These are phyloP conservation scores for Lutjanus argentimaculatus DNA, from an alignment of 2,797 vertebrate genomes.

Conservation along the genomic window DNA sequence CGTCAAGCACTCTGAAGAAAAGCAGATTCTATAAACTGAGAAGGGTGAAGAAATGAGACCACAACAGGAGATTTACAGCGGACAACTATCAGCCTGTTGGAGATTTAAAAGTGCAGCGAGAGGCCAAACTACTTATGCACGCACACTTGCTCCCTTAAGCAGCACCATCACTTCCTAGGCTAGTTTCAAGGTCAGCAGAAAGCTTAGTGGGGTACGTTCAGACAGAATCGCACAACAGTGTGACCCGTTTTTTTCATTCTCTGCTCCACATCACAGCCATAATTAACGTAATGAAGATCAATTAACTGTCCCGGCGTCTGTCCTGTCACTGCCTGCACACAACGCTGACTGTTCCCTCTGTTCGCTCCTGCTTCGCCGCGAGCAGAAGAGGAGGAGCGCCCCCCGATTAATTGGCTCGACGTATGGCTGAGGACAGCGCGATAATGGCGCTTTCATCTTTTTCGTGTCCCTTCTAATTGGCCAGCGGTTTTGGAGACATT, in stretches of 20 bases:
- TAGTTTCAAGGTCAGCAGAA: slow-evolving; percentile 78
- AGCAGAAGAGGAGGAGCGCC: slow-evolving; percentile 22
- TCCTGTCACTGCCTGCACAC: slow-evolving; percentile 60
- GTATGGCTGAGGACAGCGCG: slow-evolving; percentile 48
- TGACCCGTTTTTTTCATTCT: slow-evolving; percentile 71
- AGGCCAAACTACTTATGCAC: slow-evolving; percentile 24
- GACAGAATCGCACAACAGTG: slow-evolving; percentile 44
- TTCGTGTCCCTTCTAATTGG: slow-evolving; percentile 73
- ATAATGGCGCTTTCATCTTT: slow-evolving; percentile 76
- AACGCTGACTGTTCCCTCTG: slow-evolving; percentile 36
- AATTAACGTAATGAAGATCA: slow-evolving; percentile 89
- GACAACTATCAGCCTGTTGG: not conserved
- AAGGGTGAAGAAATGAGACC: not conserved
- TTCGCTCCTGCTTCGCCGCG: slow-evolving; percentile 8
- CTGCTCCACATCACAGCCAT: slow-evolving; percentile 73
- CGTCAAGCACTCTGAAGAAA: not conserved
- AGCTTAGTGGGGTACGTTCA: slow-evolving; percentile 47
- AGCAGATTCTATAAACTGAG: slow-evolving; percentile 7
- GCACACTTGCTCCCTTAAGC: slow-evolving; percentile 30
- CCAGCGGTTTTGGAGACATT: slow-evolving; percentile 49
- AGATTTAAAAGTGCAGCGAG: slow-evolving; percentile 32
- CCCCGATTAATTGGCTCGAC: slow-evolving; percentile 69
- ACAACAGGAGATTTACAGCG: not conserved
- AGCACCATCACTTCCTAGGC: slow-evolving; percentile 28
- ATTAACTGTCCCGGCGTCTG: slow-evolving; percentile 74